A percentile compares a stretch with the other conserved stretches of the same genome.
Evolutionary conservation across 2,888 invertebrate genomes (phyloP).

Genomic region (Tiphia femorata): DNA sequence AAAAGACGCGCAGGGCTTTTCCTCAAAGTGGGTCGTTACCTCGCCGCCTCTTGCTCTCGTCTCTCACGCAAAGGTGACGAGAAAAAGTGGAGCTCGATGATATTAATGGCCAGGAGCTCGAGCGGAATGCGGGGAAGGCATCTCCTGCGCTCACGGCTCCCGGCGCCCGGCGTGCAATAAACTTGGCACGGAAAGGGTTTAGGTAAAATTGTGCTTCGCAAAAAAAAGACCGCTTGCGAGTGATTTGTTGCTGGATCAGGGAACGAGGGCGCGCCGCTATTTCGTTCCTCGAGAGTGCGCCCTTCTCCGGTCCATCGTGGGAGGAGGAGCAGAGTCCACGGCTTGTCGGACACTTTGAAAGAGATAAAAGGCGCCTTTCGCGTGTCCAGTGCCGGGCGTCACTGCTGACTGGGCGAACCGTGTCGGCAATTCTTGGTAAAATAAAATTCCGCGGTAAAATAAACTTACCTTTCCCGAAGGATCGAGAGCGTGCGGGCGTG

Average conservation of each 20-base stretch:
- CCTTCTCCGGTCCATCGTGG: no score
- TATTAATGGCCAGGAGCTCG: conserved; percentile 40
- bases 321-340: no score
- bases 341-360: no score
- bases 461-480: no score
- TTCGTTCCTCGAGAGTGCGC: neutral
- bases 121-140: conserved; percentile 33
- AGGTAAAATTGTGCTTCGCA: conserved; percentile 28
- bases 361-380: no score
- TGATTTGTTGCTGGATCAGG: conserved; percentile 28
- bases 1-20: no score
- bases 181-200: conserved; percentile 28
- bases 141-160: conserved; percentile 29
- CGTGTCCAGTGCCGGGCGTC: no score
- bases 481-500: no score
- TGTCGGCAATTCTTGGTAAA: no score
- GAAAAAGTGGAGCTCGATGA: conserved; percentile 27
- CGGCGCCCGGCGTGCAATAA: conserved; percentile 30
- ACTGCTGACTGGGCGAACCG: no score
- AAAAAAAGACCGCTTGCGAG: conserved; percentile 28
- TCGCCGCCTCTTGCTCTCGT: no score
- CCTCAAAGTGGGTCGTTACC: conserved; percentile 21
- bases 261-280: conserved; percentile 2
- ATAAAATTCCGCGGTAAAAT: no score
- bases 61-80: conserved; percentile 19